Percentiles rank a stretch among this genome's conserved stretches.
phyloP scores from a whole-genome alignment of 2,888 invertebrate species.

The Corythucha ciliata region DNA sequence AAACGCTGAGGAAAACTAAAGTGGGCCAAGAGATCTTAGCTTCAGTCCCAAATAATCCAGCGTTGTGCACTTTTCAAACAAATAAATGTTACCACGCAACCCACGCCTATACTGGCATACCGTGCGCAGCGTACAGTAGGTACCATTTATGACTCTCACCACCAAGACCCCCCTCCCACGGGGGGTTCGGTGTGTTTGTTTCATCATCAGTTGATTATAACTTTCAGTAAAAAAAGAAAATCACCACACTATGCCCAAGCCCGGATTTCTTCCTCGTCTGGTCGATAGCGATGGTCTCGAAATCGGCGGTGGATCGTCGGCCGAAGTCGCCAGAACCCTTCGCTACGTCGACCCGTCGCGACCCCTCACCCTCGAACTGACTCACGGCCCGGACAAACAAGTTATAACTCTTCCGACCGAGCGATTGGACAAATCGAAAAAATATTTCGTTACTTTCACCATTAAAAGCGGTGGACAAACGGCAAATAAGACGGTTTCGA shows the following conservation, averaged over 20 bases:
- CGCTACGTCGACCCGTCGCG: slow-evolving; percentile 39
- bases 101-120: slow-evolving; percentile 82
- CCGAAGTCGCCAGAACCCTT: slow-evolving; percentile 32
- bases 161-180: too few species aligned
- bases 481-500: slow-evolving; percentile 22
- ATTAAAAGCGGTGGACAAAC: slow-evolving; percentile 54
- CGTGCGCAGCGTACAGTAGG: slow-evolving; percentile 80
- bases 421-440: slow-evolving; percentile 74
- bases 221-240: slow-evolving; percentile 68
- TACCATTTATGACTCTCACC: slow-evolving; percentile 37
- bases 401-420: slow-evolving; percentile 81
- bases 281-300: slow-evolving; percentile 42
- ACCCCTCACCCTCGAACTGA: slow-evolving; percentile 57
- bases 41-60: slow-evolving; percentile 53
- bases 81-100: slow-evolving; percentile 84
- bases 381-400: slow-evolving; percentile 74
- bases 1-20: slow-evolving; percentile 38
- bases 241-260: slow-evolving; percentile 70
- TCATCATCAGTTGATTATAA: slow-evolving; percentile 13
- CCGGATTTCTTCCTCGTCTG: slow-evolving; percentile 61
- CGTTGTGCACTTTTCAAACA: slow-evolving; percentile 75
- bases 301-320: too few species aligned
- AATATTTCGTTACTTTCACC: slow-evolving; percentile 87
- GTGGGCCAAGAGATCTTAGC: slow-evolving; percentile 38
- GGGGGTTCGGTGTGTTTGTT: too few species aligned